Conservation (phyloP, 2,888 invertebrate genomes). For the Agrilus cyanescens region DNA sequence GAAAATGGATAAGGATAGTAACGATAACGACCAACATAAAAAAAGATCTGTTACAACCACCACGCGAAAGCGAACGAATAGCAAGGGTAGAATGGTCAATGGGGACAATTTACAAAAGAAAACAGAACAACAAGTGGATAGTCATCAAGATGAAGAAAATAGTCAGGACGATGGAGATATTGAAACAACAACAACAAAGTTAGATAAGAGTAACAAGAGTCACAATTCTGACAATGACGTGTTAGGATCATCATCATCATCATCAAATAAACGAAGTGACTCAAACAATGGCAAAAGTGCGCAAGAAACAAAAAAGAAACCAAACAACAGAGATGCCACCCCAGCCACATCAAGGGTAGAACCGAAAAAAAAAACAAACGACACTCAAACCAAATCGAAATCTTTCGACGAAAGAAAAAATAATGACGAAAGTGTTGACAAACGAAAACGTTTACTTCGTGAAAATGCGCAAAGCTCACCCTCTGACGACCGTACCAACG, state of each 20-base stretch:
- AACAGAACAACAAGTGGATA: constrained; percentile 7
- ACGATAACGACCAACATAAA: constrained; percentile 1
- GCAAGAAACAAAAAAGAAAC: constrained; percentile 11
- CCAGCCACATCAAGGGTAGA: constrained; percentile 11
- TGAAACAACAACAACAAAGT: constrained; percentile 5
- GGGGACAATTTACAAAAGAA: neutral
- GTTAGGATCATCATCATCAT: neutral
- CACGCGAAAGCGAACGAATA: constrained; percentile 12
- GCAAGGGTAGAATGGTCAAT: neutral
- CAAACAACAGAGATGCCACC: neutral
- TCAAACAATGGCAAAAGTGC: constrained; percentile 9
- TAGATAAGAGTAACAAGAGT: constrained; percentile 8
- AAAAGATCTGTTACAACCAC: constrained; percentile 7
- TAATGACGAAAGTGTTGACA: too few relatives aligned
- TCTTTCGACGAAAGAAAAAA: too few relatives aligned
- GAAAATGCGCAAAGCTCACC: too few relatives aligned
- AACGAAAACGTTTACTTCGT: too few relatives aligned
- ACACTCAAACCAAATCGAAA: neutral
- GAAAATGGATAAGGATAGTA: constrained; percentile 8
- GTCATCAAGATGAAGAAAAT: constrained; percentile 12
- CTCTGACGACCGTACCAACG: neutral
- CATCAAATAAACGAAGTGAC: constrained; percentile 2
- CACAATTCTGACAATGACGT: too few relatives aligned
- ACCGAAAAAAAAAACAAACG: constrained; percentile 11
- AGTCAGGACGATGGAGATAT: constrained; percentile 12